These are phyloP conservation scores for Quadroppia sp. DNA, from an alignment of 2,888 invertebrate species.

Conservation along the genomic window DNA sequence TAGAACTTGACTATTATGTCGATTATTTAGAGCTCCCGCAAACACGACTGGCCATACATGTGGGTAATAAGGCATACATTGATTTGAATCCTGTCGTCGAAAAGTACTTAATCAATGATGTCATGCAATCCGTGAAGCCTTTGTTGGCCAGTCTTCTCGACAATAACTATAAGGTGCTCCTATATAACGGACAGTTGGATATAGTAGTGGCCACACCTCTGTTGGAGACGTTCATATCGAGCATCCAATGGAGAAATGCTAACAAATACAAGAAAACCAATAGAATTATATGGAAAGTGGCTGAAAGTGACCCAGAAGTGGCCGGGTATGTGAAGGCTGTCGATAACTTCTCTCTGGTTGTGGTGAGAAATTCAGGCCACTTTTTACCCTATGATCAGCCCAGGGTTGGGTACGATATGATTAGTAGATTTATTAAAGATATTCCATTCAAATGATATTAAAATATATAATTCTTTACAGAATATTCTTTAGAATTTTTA, in stretches of 20 bases:
- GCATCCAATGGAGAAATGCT: slow-evolving; percentile 65
- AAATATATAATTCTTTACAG: neutral
- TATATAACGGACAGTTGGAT: slow-evolving; percentile 85
- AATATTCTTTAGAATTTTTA: too few species aligned
- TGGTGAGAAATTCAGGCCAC: slow-evolving; percentile 74
- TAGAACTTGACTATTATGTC: slow-evolving; percentile 57
- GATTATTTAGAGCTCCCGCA: slow-evolving; percentile 62
- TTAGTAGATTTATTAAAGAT: slow-evolving; percentile 63
- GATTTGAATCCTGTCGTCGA: slow-evolving; percentile 62
- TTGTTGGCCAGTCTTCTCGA: slow-evolving; percentile 52
- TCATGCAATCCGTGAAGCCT: slow-evolving; percentile 72
- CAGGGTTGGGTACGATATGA: slow-evolving; percentile 69
- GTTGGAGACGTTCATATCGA: slow-evolving; percentile 70
- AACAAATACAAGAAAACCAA: slow-evolving; percentile 64
- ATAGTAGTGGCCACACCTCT: slow-evolving; percentile 83
- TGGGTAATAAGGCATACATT: slow-evolving; percentile 71
- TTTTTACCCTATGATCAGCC: slow-evolving; percentile 77
- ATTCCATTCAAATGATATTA: slow-evolving; percentile 53
- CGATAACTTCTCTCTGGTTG: slow-evolving; percentile 66
- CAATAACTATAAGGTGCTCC: slow-evolving; percentile 51
- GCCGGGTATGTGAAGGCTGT: slow-evolving; percentile 72
- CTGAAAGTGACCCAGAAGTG: slow-evolving; percentile 55
- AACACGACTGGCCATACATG: slow-evolving; percentile 72
- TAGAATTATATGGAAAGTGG: slow-evolving; percentile 46
- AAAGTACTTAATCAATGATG: slow-evolving; percentile 65